These are phyloP conservation scores for Tachina fera DNA, from an alignment of 2,888 invertebrate genomes.

Conservation along the genomic window DNA sequence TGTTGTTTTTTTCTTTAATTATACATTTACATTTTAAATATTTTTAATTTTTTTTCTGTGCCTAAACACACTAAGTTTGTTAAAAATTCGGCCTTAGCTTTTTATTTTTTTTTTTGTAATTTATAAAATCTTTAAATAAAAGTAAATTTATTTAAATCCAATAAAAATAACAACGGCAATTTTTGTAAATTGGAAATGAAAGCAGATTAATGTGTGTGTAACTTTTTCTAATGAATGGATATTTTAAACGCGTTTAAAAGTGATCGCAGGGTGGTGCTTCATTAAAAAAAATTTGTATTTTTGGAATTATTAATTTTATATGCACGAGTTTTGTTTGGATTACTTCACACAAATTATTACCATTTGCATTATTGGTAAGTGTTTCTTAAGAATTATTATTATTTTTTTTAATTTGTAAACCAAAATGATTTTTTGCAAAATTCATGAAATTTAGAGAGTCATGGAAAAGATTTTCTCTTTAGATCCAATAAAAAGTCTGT, in stretches of 20 bases:
- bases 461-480: no score
- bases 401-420: not conserved
- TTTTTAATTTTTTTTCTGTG: slow-evolving; percentile 7
- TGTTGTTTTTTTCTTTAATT: slow-evolving; percentile 28
- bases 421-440: slow-evolving; percentile 61
- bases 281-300: slow-evolving; percentile 21
- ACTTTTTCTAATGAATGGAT: slow-evolving; percentile 20
- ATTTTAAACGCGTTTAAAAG: slow-evolving; percentile 4
- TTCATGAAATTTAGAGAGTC: not conserved
- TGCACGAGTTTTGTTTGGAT: not conserved
- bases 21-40: no score
- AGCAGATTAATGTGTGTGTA: slow-evolving; percentile 17
- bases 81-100: not conserved
- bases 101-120: not conserved
- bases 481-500: no score
- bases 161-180: slow-evolving; percentile 1
- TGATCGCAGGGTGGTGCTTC: slow-evolving; percentile 38
- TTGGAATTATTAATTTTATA: not conserved
- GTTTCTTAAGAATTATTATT: not conserved
- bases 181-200: slow-evolving; percentile 2
- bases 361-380: slow-evolving; percentile 42
- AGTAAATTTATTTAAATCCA: slow-evolving; percentile 26
- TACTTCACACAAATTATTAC: not conserved
- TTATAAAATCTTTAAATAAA: slow-evolving; percentile 17
- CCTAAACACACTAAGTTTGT: slow-evolving; percentile 1